Evolutionary conservation across 2,888 invertebrate genomes (phyloP), one percentile per base, ranked within the genome.

Genomic region (Ophion slaviceki): DNA sequence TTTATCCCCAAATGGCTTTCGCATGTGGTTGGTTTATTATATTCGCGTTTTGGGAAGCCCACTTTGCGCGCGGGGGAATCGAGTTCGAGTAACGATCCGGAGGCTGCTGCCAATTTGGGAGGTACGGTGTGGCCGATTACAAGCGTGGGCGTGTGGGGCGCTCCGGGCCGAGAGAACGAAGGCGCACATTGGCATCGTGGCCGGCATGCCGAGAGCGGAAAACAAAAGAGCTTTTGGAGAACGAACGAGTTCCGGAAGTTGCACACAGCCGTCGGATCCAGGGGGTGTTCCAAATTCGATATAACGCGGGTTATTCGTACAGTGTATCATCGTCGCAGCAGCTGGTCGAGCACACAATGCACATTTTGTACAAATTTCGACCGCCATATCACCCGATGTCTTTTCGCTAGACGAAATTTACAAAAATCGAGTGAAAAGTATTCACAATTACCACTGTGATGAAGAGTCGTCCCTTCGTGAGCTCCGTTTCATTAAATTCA

Each of bases 161-260:
- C 78, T 24, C 45, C 8, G 8, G 36, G 17, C 45, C 62, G 67
- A 45, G 68, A 67, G 61, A 76, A 79, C 67, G 67, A 75, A 74
- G 64, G 17, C 74, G 53, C 47, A 66, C 72, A 62, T 66, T 66
- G 76, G 32, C 70, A 59, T 68, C 8, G 32, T 74, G 32, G 74
- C 24, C 28, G 32, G 11, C 14, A 40, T 10, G 3, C 59, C 45
- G 68, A 14, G 62, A 11, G 53, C 68, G 77, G 77, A 57, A 86
- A 86, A 86, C 82, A 87, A 85, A 82, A 83, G 83, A 83, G 77
- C 70, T 75, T 77, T 79, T 32, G 28, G 77, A 83, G 77, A 68
- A 80, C 80, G 72, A 85, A 82, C 84, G 85, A 87, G 79, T 76
- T 80, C 75, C 85, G 85, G 87, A 87, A 85, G 79, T 53, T 72